These are phyloP conservation scores for Troides oblongomaculatus DNA, from an alignment of 2,888 invertebrate species.

Conservation along the genomic window DNA sequence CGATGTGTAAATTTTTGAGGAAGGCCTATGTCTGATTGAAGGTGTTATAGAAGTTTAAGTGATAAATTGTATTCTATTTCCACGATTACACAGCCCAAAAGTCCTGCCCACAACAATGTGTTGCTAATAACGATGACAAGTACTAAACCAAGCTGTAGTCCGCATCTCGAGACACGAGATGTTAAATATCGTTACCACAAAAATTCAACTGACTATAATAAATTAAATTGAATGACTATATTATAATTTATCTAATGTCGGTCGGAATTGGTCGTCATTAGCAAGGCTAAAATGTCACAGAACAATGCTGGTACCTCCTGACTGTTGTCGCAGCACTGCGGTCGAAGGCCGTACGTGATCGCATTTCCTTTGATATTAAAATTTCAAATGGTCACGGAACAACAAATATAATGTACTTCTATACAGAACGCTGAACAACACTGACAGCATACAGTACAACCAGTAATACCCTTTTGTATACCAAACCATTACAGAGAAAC, in stretches of 20 bases:
- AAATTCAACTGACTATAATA: no score
- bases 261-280: conserved; percentile 77
- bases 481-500: conserved; percentile 15
- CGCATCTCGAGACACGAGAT: no score
- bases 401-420: conserved; percentile 58
- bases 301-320: conserved; percentile 68
- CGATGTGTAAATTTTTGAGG: no score
- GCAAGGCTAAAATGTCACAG: conserved; percentile 77
- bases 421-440: conserved; percentile 27
- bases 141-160: no score
- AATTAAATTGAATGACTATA: conserved; percentile 27
- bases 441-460: conserved; percentile 4
- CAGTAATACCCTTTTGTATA: conserved; percentile 20
- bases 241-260: conserved; percentile 56
- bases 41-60: no score
- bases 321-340: conserved; percentile 56
- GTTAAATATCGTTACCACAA: no score
- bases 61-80: no score
- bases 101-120: no score
- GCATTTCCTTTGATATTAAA: conserved; percentile 66
- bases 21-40: no score
- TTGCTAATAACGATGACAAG: no score
- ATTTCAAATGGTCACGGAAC: conserved; percentile 62
- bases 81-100: no score
- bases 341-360: conserved; percentile 75